Evolutionary conservation across 2,797 vertebrate genomes (phyloP), one percentile per base, ranked within the genome.

Genomic region (Myotis findleyi): DNA sequence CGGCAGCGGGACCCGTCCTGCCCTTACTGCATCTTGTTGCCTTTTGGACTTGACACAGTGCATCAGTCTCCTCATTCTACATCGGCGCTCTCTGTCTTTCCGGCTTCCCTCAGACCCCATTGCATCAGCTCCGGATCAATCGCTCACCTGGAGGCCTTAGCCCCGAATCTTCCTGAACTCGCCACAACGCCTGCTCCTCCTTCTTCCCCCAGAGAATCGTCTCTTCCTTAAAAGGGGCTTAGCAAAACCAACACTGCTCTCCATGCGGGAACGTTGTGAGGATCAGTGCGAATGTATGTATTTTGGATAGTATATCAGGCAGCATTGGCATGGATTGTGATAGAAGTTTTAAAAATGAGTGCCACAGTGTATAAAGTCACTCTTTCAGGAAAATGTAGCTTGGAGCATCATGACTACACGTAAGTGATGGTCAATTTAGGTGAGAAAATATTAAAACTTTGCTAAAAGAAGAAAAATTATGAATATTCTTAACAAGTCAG

Each of bases 1-100:
- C 84, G 5, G 8, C 12, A 27, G 12, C 2, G 16, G 14, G 21
- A 6, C 2, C 2, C 0, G 0, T 8, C 8, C 20, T 20, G 25
- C 11, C 6, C 16, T 36, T 16, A 6, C 5, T 16, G 62, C 33
- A 49, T 13, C 68, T 25, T 51, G 18, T 6, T 14, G 1, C 14
- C 17, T 23, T 1, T 5, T 69, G 41, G 7, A 38, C 53, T 64
- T 0, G 10, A n/a, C 0, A 0, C 7, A 36, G 27, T 4, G 3
- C 12, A 1, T 10, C 5, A 6, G 21, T 3, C 20, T 47, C 2
- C 62, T 27, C 1, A 0, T 21, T 5, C 23, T 23, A 0, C 16
- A 1, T 2, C 0, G 0, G 1, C 3, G 18, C 27, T 23, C n/a
- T 13, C 41, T 55, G 51, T 16, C 30, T 17, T 30, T 3, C 10